Conservation (phyloP, 2,888 invertebrate species). For the Oasisia sp. region DNA sequence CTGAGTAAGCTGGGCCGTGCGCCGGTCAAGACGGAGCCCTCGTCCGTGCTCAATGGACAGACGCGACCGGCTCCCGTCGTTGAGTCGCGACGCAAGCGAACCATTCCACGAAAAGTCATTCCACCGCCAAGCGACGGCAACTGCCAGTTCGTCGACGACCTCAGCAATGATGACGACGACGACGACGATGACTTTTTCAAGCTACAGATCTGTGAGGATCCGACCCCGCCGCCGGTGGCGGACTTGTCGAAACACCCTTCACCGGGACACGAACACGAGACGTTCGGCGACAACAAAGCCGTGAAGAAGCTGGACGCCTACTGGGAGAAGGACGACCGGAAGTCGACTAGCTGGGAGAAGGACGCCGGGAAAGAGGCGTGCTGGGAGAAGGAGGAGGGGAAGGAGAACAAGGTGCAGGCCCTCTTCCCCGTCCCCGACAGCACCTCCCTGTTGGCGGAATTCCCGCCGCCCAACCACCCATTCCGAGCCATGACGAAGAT, state of each 20-base stretch:
- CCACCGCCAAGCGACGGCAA: not conserved
- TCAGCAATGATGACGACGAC: not conserved
- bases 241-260: not conserved
- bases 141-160: not conserved
- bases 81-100: not conserved
- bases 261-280: not conserved
- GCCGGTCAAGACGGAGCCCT: not conserved
- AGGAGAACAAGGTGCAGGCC: constrained; percentile 5
- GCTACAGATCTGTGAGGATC: not conserved
- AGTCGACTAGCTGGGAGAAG: not conserved
- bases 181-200: constrained; percentile 9
- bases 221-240: not conserved
- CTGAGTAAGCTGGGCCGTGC: not conserved
- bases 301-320: not conserved
- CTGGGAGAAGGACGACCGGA: constrained; percentile 21
- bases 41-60: not conserved
- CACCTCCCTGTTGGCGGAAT: not conserved
- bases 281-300: not conserved
- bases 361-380: constrained; percentile 19
- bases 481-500: not conserved
- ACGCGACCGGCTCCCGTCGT: not conserved
- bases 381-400: constrained; percentile 23
- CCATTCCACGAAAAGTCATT: constrained; percentile 3
- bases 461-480: not conserved
- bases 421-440: not conserved